Evolutionary conservation across 2,113 vertebrate species (phyloP), one percentile per base, ranked within the genome.

Genomic region (Rhinichthys klamathensis): DNA sequence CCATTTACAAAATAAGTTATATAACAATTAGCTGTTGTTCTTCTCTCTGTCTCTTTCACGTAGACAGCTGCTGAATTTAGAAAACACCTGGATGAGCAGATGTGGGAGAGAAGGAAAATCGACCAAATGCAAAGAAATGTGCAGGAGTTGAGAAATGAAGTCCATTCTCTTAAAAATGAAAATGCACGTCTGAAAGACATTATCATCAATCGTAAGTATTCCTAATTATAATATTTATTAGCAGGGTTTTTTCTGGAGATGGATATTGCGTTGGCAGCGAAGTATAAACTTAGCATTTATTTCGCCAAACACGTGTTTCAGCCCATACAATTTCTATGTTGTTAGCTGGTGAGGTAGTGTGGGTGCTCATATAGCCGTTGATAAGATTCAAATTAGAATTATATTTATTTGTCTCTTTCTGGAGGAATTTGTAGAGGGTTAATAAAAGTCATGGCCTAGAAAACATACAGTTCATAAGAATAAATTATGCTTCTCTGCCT

Each of bases 121-220:
- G 16, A 70, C 67, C 67, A 70, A 70, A 70, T 70, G 67, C 67
- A 70, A 70, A 70, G 30, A 35, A 70, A 70, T 70, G 38, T 38
- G 32, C 67, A 70, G 67, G 67, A 70, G 67, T 70, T 70, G 67
- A 70, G 67, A 70, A 21, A 38, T 70, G 32, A 70, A 38, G 67
- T 70, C 67, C 30, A 35, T 38, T 70, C 67, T 70, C 32, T 38
- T 38, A 70, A 70, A 70, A 70, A 70, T 38, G 16, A 70, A 70
- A 70, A 70, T 38, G 12, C 16, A 38, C 16, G 32, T 70, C 67
- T 70, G 32, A 70, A 70, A 70, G 67, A 70, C 67, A 70, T 70
- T 38, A 70, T 70, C 30, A 35, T 70, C 67, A 70, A 70, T 70
- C 67, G 16, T 38, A 70, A 70, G 30, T 38, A 38, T 70, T 35